Evolutionary conservation across 1,140 invertebrate species (phyloP).

Genomic region (Glomeris maerens): DNA sequence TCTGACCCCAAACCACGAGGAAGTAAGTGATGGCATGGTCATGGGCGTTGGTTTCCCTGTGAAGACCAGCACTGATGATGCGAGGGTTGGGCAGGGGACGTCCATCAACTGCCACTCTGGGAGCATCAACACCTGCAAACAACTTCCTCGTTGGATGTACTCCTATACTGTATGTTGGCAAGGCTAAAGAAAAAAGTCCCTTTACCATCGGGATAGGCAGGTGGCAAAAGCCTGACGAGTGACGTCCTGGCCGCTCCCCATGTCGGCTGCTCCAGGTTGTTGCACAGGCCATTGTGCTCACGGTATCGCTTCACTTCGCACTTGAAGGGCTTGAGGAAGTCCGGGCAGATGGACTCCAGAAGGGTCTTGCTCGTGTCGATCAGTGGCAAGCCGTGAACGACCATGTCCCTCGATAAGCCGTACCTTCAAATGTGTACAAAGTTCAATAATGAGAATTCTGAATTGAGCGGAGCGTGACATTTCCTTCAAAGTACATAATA

Average conservation of each 20-base stretch:
- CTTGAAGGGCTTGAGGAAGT: constrained; percentile 70
- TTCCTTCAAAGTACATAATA: too few species aligned
- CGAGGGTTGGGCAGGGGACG: constrained; percentile 56
- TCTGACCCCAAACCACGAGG: constrained; percentile 86
- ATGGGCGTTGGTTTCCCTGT: constrained; percentile 78
- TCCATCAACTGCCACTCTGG: constrained; percentile 57
- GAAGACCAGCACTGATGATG: constrained; percentile 72
- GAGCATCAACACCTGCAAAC: constrained; percentile 44
- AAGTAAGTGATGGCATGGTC: constrained; percentile 87
- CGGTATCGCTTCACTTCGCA: constrained; percentile 61
- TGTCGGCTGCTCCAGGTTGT: constrained; percentile 74
- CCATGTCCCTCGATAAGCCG: constrained; percentile 64
- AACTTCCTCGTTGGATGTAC: too few species aligned
- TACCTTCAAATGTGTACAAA: constrained; percentile 43
- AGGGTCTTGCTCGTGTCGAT: constrained; percentile 81
- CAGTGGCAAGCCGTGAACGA: constrained; percentile 69
- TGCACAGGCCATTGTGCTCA: constrained; percentile 77
- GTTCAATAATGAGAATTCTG: constrained; percentile 12
- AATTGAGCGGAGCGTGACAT: too few species aligned
- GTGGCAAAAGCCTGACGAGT: constrained; percentile 36
- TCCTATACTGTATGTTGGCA: too few species aligned
- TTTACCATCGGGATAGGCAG: constrained; percentile 35
- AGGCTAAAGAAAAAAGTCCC: not conserved
- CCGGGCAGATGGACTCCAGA: constrained; percentile 71
- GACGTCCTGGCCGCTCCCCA: constrained; percentile 77